Evolutionary conservation across 2,113 vertebrate species (phyloP).

Genomic region (Myiagra hebetior): DNA sequence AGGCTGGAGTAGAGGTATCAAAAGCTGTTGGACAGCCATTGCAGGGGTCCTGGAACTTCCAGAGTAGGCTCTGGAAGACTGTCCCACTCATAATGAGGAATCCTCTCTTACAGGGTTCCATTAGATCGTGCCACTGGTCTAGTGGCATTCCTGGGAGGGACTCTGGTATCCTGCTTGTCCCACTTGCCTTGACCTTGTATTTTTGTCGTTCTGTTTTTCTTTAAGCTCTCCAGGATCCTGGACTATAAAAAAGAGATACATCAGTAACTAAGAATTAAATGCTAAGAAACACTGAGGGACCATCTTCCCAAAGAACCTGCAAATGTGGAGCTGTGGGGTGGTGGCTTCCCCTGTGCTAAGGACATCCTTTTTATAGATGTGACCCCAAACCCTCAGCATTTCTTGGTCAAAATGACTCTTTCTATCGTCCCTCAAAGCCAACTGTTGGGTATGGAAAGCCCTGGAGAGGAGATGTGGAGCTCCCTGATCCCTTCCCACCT

Average conservation of each 20-base stretch:
- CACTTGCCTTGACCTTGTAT: background rate
- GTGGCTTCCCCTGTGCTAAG: background rate
- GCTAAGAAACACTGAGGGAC: background rate
- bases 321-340: background rate
- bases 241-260: background rate
- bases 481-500: background rate
- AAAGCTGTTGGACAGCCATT: background rate
- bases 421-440: background rate
- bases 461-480: background rate
- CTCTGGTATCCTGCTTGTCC: background rate
- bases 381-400: background rate
- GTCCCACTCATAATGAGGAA: background rate
- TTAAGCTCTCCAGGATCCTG: background rate
- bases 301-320: rapidly evolving
- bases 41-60: background rate
- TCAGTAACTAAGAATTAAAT: background rate
- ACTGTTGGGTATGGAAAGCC: rapidly evolving
- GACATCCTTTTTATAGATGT: background rate
- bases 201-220: rapidly evolving
- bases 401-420: background rate
- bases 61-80: background rate
- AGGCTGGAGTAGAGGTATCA: background rate
- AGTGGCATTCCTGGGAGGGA: background rate
- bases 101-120: rapidly evolving
- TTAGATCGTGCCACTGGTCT: background rate